Evolutionary conservation across 1,140 invertebrate genomes (phyloP).

Genomic region (Hyles euphorbiae): DNA sequence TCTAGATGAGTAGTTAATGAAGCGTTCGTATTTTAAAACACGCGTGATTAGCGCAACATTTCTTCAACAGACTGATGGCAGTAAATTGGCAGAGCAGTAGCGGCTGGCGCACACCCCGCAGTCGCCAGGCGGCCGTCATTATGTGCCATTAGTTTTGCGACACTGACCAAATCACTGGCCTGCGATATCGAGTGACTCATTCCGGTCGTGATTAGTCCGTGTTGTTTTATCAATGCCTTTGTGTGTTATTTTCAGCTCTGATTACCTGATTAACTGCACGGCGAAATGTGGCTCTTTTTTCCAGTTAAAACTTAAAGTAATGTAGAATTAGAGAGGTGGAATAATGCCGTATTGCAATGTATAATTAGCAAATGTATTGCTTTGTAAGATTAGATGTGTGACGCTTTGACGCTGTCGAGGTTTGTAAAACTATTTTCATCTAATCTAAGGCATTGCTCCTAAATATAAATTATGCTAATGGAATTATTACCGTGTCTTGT

Average conservation of each 20-base stretch:
- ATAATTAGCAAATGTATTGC: too few relatives aligned
- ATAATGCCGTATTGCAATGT: too few relatives aligned
- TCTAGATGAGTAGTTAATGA: too few relatives aligned
- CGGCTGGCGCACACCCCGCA: conserved; percentile 38
- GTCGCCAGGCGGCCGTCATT: conserved; percentile 64
- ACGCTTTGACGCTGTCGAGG: too few relatives aligned
- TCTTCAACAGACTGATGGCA: conserved; percentile 16
- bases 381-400: too few relatives aligned
- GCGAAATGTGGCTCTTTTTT: background rate
- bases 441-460: too few relatives aligned
- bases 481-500: too few relatives aligned
- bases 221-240: conserved; percentile 56
- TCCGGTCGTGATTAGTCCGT: conserved; percentile 63
- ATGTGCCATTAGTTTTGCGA: conserved; percentile 75
- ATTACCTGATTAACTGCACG: conserved; percentile 5
- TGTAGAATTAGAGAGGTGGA: too few relatives aligned
- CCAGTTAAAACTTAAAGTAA: background rate
- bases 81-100: conserved; percentile 17
- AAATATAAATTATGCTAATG: too few relatives aligned
- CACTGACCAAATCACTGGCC: conserved; percentile 72
- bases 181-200: conserved; percentile 72
- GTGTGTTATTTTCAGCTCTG: conserved; percentile 18
- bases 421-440: too few relatives aligned
- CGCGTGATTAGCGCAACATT: conserved; percentile 22
- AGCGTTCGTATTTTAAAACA: too few relatives aligned